These are phyloP conservation scores for Hiodon tergisus DNA, from an alignment of 2,113 vertebrate species.

Conservation along the genomic window DNA sequence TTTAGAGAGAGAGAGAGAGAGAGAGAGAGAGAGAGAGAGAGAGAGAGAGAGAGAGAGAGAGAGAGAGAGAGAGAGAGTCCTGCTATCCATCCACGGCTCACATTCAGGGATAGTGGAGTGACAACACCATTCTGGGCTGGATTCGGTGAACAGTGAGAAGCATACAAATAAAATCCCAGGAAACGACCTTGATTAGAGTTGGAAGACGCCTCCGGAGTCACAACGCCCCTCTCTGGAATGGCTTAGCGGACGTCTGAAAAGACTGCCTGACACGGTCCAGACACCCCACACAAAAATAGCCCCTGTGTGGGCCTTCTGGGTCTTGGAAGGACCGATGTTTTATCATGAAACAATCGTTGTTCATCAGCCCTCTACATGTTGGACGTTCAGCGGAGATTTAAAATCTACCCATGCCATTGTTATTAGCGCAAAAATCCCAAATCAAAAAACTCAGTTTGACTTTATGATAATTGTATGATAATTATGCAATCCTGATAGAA, in stretches of 20 bases:
- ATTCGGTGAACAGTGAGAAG: slow-evolving; percentile 61
- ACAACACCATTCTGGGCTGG: slow-evolving; percentile 68
- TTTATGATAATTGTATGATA: no score
- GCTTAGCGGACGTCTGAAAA: background rate
- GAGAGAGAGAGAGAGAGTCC: slow-evolving; percentile 16
- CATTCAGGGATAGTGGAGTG: slow-evolving; percentile 60
- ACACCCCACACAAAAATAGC: background rate
- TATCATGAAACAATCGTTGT: no score
- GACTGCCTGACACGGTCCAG: no score
- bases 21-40: background rate
- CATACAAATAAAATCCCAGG: slow-evolving; percentile 61
- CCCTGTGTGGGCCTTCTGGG: no score
- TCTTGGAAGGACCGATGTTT: no score
- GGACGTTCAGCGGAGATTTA: no score
- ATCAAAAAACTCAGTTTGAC: no score
- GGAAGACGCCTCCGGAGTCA: slow-evolving; percentile 16
- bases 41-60: background rate
- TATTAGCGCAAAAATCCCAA: no score
- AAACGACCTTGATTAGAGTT: slow-evolving; percentile 57
- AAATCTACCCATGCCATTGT: no score
- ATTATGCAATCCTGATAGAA: no score
- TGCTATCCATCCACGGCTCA: slow-evolving; percentile 64
- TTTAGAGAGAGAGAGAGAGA: background rate
- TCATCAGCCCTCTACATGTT: no score
- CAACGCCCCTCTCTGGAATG: background rate